These are phyloP conservation scores for Dasypogon diadema DNA, from an alignment of 2,888 invertebrate genomes.

Conservation along the genomic window DNA sequence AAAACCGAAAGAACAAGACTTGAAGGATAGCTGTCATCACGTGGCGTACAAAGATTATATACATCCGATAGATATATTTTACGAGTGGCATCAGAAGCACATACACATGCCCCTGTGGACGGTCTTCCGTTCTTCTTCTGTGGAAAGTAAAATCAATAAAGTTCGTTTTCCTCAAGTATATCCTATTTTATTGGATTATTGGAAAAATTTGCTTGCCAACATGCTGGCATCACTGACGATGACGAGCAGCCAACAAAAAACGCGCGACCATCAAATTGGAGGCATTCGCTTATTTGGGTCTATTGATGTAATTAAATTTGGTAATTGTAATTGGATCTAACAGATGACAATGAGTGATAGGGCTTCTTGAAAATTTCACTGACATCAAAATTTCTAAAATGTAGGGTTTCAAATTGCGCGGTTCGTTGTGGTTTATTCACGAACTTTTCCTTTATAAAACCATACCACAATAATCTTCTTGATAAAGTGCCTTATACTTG, in stretches of 20 bases:
- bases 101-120: background rate
- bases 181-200: background rate
- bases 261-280: background rate
- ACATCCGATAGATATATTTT: background rate
- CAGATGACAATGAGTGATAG: background rate
- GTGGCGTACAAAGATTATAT: background rate
- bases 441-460: no score
- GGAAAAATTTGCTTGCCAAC: background rate
- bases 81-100: background rate
- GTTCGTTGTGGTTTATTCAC: no score
- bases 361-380: background rate
- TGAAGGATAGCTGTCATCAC: conserved; percentile 31
- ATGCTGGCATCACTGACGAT: background rate
- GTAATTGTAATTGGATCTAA: background rate
- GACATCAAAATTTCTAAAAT: no score
- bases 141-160: conserved; percentile 15
- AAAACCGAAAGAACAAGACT: conserved; percentile 42
- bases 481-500: no score
- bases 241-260: background rate
- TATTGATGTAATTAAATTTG: background rate
- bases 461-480: no score
- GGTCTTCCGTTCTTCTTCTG: background rate
- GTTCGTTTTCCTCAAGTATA: conserved; percentile 1
- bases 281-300: background rate
- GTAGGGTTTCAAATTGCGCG: no score